phyloP scores from a whole-genome alignment of 2,797 vertebrate genomes.

The Erpetoichthys calabaricus region DNA sequence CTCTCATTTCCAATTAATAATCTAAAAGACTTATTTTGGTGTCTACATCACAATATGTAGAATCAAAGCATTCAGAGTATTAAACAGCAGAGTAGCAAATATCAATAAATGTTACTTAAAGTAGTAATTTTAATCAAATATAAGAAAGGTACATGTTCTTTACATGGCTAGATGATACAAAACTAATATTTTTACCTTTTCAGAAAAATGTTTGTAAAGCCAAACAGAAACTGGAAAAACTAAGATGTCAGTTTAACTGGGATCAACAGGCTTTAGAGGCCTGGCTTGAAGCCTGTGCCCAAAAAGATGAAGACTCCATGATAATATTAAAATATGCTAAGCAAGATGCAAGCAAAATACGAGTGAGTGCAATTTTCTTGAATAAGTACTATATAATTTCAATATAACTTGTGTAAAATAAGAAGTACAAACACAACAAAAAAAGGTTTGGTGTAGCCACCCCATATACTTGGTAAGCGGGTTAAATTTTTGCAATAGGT shows the following conservation, averaged over 20 bases:
- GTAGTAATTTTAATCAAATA: no score
- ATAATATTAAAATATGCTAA: slow-evolving; percentile 51
- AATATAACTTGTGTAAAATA: no score
- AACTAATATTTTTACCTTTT: slow-evolving; percentile 7
- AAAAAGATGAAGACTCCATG: slow-evolving; percentile 37
- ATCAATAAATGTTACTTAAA: no score
- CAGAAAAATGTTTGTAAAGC: slow-evolving; percentile 48
- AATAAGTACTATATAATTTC: no score
- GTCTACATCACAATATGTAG: no score
- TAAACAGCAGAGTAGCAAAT: no score
- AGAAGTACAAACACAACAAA: no score
- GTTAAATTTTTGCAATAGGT: not conserved
- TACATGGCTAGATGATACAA: not conserved
- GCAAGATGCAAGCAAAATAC: slow-evolving; percentile 52
- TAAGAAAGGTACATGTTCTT: no score
- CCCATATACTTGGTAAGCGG: not conserved
- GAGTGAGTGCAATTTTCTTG: slow-evolving; percentile 32
- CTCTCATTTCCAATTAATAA: no score
- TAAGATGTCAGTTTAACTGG: slow-evolving; percentile 52
- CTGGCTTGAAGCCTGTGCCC: slow-evolving; percentile 49
- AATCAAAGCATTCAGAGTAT: no score
- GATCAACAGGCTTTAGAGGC: slow-evolving; percentile 47
- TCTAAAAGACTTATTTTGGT: no score
- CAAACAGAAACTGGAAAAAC: slow-evolving; percentile 48
- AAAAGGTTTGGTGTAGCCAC: no score